Base-by-base conservation (phyloP, 1,140 invertebrate species). In the Lordiphosa collinella region DNA sequence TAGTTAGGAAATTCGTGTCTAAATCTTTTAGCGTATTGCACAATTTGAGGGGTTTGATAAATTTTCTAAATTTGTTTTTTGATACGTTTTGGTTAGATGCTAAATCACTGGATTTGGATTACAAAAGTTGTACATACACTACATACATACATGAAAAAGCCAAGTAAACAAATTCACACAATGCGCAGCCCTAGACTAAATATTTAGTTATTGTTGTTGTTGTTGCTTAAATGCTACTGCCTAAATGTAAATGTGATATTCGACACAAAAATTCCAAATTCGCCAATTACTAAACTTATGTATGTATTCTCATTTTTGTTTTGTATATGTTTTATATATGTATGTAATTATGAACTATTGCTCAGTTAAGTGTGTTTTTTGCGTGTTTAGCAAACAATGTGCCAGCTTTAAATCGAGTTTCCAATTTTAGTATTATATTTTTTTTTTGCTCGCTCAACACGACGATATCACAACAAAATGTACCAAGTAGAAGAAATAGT, bases 381-480 rank as follows among this genome's bases (percentile, higher is more conserved):
- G 67, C 56, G 67, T 82, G 71, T 84, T 59, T 47, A 57, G 76
- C 76, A 75, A 62, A 76, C 31, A 60, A 54, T 74, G 64, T 78
- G 74, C 74, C 63, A 52, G 48, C 54, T 56, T 57, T 53, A 78
- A 61, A 69, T 54, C 52, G 60, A 60, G 43, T 74, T 78, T 60
- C 37, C 51, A 50, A 54, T 66, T 29, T 48, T 35, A 13, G 22
- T 47, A 40, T 31, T 18, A 53, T 38, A 49, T 60, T 58, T 67
- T 62, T 35, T 76, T 82, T 69, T 74, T 76, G 63, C 63, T 78
- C 72, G 76, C 72, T 82, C 66, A 71, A 82, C 79, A 78, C 72
- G 78, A 84, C 78, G 68, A 78, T 84, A 84, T 84, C 78, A 84
- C 78, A 84, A 84, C 78, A 84, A 84, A 84, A 84, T 84, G 78